Evolutionary conservation across 2,888 invertebrate species (phyloP), one percentile per base, ranked within the genome.

Genomic region (Pocota personata): DNA sequence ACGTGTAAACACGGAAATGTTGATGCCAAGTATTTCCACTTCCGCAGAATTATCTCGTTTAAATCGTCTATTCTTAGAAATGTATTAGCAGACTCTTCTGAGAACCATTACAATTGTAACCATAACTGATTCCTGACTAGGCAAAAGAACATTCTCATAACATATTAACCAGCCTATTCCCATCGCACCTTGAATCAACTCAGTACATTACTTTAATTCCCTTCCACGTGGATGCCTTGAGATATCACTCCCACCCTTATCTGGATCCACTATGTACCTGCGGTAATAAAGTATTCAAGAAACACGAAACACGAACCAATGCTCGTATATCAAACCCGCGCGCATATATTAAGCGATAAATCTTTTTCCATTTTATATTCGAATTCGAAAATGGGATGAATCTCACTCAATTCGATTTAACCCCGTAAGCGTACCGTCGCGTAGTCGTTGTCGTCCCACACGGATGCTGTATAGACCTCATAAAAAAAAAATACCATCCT

Each of bases 341-440:
- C 19, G 40, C 27, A 40, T 16, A 71, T 46, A 46, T 57, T 46
- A 57, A 46, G 55, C 57, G 32, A 71, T 71, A 71, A 71, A 48
- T 71, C 71, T 16, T 71, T 57, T 48, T 6, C 21, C 8, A 14
- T 67, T 55, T 55, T 32, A 58, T 46, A 58, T 71, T 71, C 58
- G 58, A 58, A 71, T 48, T 57, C 32, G 46, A 57, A 71, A 32
- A 69, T 69, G 24, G 24, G 35, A 55, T 52, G 52, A 40, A 40
- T 57, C 57, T 32, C 71, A 71, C 46, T 48, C 32, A 12, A 60
- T 50, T 72, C 58, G 72, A 72, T 60, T 48, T 24, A 24, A 48
- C 10, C 48, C 37, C 19, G 10, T 5, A 43, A 43, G 12, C 30
- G 10, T 30, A 46, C 12, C 16, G n/a, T 6, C 8, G n/a, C 21